Evolutionary conservation across 2,888 invertebrate species (phyloP).

Genomic region (Campoletis raptor): DNA sequence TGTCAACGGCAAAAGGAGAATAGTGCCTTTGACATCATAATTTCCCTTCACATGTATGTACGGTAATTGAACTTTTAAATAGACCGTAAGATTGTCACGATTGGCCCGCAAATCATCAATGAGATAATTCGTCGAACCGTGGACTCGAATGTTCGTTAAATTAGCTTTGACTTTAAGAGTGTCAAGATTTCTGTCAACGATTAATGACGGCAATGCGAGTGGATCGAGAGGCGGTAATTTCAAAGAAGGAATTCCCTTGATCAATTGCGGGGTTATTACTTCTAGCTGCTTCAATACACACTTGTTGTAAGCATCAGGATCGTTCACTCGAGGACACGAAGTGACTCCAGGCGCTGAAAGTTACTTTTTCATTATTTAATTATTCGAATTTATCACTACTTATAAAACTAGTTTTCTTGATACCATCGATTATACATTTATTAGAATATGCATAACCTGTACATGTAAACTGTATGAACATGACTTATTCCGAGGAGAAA

Average conservation of each 20-base stretch:
- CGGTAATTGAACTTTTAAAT: constrained; percentile 85
- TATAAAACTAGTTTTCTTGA: constrained; percentile 12
- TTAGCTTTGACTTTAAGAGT: constrained; percentile 90
- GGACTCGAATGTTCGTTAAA: constrained; percentile 88
- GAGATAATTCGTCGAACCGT: constrained; percentile 88
- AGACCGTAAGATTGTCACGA: constrained; percentile 84
- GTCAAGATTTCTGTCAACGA: constrained; percentile 90
- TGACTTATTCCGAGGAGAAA: neutral
- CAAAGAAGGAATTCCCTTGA: constrained; percentile 89
- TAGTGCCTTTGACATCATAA: constrained; percentile 86
- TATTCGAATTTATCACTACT: constrained; percentile 16
- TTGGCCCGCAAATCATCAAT: constrained; percentile 86
- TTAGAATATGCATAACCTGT: neutral
- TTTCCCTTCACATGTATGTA: constrained; percentile 85
- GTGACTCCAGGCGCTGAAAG: constrained; percentile 80
- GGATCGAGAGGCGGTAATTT: constrained; percentile 91
- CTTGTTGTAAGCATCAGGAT: constrained; percentile 78
- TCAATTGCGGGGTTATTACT: constrained; percentile 87
- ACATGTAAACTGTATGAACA: neutral
- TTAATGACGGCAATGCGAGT: constrained; percentile 89
- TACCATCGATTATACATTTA: neutral
- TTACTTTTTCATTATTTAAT: constrained; percentile 22
- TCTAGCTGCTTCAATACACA: constrained; percentile 89
- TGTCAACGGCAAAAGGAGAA: constrained; percentile 85
- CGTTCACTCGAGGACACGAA: constrained; percentile 75